These are phyloP conservation scores for Isoperla grammatica DNA, from an alignment of 2,888 invertebrate genomes.

Conservation along the genomic window DNA sequence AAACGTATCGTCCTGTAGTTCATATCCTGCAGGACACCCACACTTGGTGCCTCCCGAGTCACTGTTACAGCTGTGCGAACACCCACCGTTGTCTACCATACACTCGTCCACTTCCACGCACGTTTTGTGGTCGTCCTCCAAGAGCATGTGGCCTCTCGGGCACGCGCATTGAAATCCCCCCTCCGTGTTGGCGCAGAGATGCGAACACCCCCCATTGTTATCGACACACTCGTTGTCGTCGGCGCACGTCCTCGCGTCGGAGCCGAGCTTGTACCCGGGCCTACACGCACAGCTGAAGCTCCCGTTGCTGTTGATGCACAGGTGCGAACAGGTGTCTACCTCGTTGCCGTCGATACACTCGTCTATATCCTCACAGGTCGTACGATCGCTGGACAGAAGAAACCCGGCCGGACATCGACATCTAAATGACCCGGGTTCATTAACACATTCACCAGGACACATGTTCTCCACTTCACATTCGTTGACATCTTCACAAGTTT, in stretches of 20 bases:
- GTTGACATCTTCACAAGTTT: slow-evolving; percentile 40
- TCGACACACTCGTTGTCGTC: slow-evolving; percentile 5
- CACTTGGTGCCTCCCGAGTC: slow-evolving; percentile 43
- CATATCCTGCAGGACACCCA: slow-evolving; percentile 43
- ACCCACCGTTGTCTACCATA: slow-evolving; percentile 47
- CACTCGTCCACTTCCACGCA: slow-evolving; percentile 42
- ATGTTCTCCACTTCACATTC: slow-evolving; percentile 38
- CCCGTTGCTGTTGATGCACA: slow-evolving; percentile 33
- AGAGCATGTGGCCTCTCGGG: slow-evolving; percentile 46
- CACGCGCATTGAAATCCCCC: slow-evolving; percentile 43
- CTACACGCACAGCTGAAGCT: slow-evolving; percentile 41
- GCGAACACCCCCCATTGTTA: slow-evolving; percentile 54
- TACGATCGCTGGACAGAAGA: slow-evolving; percentile 9
- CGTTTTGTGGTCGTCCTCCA: slow-evolving; percentile 38
- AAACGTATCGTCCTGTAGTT: slow-evolving; percentile 37
- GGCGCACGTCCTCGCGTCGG: slow-evolving; percentile 32
- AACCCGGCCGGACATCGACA: slow-evolving; percentile 39
- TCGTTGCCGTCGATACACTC: slow-evolving; percentile 7
- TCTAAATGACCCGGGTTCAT: slow-evolving; percentile 37
- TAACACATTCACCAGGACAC: slow-evolving; percentile 38
- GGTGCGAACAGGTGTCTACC: slow-evolving; percentile 27
- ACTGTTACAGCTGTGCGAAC: slow-evolving; percentile 52
- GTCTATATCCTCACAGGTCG: slow-evolving; percentile 12
- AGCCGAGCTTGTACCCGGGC: slow-evolving; percentile 38
- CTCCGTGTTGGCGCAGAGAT: slow-evolving; percentile 40